Evolutionary conservation across 1,140 invertebrate species (phyloP).

Genomic region (Penaeus vannamei): DNA sequence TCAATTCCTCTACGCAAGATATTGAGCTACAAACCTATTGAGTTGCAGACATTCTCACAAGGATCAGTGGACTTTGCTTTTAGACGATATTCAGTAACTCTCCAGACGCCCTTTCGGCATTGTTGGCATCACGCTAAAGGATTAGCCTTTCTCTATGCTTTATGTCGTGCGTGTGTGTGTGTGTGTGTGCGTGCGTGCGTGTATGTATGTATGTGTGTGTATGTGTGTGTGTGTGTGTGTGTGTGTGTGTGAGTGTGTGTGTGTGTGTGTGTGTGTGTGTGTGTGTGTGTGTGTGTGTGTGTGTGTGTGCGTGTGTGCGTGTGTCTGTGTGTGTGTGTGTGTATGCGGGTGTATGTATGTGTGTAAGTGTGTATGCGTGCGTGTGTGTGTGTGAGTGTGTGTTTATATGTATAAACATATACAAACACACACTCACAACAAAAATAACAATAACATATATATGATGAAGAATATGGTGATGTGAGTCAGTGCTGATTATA

Average conservation of each 20-base stretch:
- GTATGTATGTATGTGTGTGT: constrained; percentile 12
- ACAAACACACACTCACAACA: too few species aligned
- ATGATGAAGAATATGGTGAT: background rate
- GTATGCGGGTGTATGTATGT: too few species aligned
- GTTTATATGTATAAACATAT: too few species aligned
- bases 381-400: too few species aligned
- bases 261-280: constrained; percentile 11
- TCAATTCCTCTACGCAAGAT: too few species aligned
- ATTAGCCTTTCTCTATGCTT: background rate
- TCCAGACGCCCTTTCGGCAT: background rate
- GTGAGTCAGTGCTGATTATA: background rate
- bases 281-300: constrained; percentile 11
- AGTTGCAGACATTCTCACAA: too few species aligned
- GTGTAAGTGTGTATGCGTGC: background rate
- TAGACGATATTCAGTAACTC: too few species aligned
- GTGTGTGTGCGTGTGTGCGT: constrained; percentile 10
- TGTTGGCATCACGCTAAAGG: background rate
- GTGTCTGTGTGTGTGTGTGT: constrained; percentile 4
- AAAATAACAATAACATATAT: background rate
- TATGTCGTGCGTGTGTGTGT: too few species aligned
- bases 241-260: constrained; percentile 6
- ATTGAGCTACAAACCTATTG: too few species aligned
- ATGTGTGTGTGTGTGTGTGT: constrained; percentile 11
- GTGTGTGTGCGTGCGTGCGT: constrained; percentile 10
- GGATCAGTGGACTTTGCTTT: too few species aligned